These are phyloP conservation scores for Panagrolaimus sp. DNA, from an alignment of 1,140 invertebrate genomes.

Conservation along the genomic window DNA sequence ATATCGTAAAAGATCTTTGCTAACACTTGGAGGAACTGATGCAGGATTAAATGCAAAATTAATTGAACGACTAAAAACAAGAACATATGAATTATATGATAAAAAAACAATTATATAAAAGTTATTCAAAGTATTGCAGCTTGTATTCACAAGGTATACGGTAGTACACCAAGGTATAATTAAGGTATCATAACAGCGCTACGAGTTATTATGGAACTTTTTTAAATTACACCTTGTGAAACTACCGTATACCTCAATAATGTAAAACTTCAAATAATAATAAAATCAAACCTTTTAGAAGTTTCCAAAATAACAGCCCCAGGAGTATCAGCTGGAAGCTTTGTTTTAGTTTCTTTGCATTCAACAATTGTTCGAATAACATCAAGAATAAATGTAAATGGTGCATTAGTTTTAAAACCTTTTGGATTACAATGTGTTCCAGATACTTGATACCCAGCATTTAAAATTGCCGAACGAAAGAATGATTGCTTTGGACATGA, in stretches of 20 bases:
- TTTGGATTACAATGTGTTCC: slow-evolving; percentile 79
- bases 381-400: slow-evolving; percentile 76
- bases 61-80: slow-evolving; percentile 41
- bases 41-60: slow-evolving; percentile 44
- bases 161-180: too few relatives aligned
- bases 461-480: slow-evolving; percentile 76
- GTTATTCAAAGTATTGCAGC: too few relatives aligned
- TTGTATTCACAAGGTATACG: too few relatives aligned
- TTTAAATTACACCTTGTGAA: too few relatives aligned
- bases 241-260: too few relatives aligned
- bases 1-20: slow-evolving; percentile 43
- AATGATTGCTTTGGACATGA: slow-evolving; percentile 36
- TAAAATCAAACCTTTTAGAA: slow-evolving; percentile 23
- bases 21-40: slow-evolving; percentile 35
- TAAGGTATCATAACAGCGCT: too few relatives aligned
- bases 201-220: too few relatives aligned
- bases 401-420: slow-evolving; percentile 89
- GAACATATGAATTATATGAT: too few relatives aligned
- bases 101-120: too few relatives aligned
- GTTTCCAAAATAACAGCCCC: slow-evolving; percentile 27
- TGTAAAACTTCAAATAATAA: background rate
- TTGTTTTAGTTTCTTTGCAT: background rate
- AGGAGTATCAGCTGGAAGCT: slow-evolving; percentile 16
- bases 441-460: slow-evolving; percentile 85
- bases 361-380: slow-evolving; percentile 21